phyloP scores from a whole-genome alignment of 2,113 vertebrate genomes.

The Microtus oregoni region DNA sequence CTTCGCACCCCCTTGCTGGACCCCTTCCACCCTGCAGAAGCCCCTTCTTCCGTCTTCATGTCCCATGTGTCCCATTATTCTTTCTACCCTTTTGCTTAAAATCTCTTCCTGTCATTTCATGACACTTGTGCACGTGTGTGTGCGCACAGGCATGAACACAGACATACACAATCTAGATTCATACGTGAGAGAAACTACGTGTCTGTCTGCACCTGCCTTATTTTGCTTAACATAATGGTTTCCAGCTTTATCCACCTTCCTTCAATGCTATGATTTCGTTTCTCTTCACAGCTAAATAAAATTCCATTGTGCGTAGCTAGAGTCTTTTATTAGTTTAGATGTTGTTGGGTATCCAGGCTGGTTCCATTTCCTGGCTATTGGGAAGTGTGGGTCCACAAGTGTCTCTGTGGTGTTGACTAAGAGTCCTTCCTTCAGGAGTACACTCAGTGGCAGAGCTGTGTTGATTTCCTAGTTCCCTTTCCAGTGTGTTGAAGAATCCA shows the following conservation, averaged over 20 bases:
- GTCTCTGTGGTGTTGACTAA: neutral
- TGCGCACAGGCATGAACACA: neutral
- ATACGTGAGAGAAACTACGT: neutral
- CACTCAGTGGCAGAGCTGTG: neutral
- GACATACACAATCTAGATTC: neutral
- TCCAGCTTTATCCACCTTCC: neutral
- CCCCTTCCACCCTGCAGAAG: neutral
- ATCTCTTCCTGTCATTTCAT: neutral
- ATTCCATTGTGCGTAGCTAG: neutral
- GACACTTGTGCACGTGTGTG: rapidly evolving
- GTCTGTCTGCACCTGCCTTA: neutral
- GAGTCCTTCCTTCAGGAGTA: neutral
- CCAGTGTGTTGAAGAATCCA: neutral
- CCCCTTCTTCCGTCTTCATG: neutral
- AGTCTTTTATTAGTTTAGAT: neutral
- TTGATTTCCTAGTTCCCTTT: neutral
- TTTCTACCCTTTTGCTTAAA: neutral
- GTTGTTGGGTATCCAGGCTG: neutral
- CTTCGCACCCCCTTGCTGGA: too few relatives aligned
- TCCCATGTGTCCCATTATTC: neutral
- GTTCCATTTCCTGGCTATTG: neutral
- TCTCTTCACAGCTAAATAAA: neutral
- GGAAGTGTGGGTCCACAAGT: neutral
- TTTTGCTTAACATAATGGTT: neutral
- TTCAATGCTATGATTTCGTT: neutral